Percentiles rank a stretch among this genome's conserved stretches.
These are phyloP conservation scores for Mus caroli DNA, from an alignment of 2,797 vertebrate genomes.

Conservation along the genomic window DNA sequence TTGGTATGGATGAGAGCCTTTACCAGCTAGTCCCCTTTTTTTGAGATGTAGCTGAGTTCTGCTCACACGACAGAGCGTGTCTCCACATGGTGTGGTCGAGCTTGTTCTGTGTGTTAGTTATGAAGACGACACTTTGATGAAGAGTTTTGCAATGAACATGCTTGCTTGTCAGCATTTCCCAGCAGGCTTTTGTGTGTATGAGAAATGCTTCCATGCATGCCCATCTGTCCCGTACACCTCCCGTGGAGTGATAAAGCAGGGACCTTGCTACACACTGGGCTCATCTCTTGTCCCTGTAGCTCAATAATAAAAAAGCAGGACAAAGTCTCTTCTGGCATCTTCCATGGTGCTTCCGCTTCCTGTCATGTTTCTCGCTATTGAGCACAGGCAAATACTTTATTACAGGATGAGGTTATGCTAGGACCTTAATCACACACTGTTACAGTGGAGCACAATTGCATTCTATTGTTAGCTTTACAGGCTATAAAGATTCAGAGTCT, in stretches of 20 bases:
- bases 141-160: background rate
- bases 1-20: background rate
- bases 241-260: background rate
- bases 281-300: background rate
- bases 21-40: background rate
- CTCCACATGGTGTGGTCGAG: background rate
- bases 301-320: background rate
- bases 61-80: background rate
- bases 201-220: background rate
- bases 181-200: background rate
- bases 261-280: background rate
- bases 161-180: constrained; percentile 35
- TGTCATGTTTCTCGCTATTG: background rate
- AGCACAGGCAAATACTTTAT: background rate
- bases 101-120: constrained; percentile 15
- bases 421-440: too few relatives aligned
- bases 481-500: background rate
- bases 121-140: constrained; percentile 22
- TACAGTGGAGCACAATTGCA: background rate
- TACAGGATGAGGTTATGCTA: background rate
- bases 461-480: background rate
- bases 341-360: background rate
- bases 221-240: background rate
- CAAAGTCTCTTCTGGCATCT: background rate
- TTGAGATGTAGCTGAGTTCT: constrained; percentile 6